phyloP scores from a whole-genome alignment of 2,797 vertebrate species.

The Peromyscus melanophrys region DNA sequence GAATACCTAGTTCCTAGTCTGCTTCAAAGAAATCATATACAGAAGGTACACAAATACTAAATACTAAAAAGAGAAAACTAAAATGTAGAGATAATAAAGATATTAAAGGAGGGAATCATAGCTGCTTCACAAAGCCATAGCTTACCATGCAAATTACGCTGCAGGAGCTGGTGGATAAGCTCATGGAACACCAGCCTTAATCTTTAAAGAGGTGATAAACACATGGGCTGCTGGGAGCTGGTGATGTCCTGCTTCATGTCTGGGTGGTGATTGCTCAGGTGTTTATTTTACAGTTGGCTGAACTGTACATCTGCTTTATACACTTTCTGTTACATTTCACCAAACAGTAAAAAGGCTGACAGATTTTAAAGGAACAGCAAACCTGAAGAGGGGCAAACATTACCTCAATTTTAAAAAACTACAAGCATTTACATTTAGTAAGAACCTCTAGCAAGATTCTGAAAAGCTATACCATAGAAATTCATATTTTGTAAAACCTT shows the following conservation, averaged over 20 bases:
- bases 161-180: background rate
- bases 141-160: background rate
- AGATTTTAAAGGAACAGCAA: background rate
- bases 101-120: background rate
- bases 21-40: constrained; percentile 20
- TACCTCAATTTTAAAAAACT: background rate
- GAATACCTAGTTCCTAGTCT: background rate
- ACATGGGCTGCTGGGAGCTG: background rate
- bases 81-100: background rate
- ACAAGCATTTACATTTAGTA: background rate
- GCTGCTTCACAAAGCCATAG: background rate
- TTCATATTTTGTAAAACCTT: background rate
- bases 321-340: background rate
- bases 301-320: constrained; percentile 15
- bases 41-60: constrained; percentile 6
- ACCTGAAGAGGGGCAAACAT: background rate
- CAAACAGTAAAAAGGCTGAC: background rate
- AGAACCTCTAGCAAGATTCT: background rate
- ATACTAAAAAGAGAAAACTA: background rate
- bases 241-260: background rate
- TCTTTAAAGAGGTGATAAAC: background rate
- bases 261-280: background rate
- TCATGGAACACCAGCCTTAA: background rate
- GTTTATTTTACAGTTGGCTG: background rate
- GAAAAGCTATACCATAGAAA: background rate